Evolutionary conservation across 2,888 invertebrate species (phyloP).

Genomic region (Nipponacmea schrenckii): DNA sequence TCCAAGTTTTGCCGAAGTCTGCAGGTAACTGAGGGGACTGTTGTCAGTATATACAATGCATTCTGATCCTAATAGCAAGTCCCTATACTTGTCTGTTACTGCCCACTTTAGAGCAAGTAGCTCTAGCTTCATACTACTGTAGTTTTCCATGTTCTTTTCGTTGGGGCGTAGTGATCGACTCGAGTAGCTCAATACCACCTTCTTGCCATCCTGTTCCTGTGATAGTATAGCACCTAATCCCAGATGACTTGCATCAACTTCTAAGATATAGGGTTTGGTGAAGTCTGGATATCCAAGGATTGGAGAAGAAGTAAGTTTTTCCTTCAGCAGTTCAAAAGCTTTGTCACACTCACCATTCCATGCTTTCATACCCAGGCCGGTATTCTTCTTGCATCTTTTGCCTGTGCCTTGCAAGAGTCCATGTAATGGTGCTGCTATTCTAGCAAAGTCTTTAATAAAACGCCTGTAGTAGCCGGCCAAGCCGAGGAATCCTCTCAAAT

Average conservation of each 20-base stretch:
- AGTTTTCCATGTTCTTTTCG: conserved; percentile 25
- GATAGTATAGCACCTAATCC: conserved; percentile 31
- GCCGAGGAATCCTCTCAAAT: conserved; percentile 26
- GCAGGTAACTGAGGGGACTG: conserved; percentile 25
- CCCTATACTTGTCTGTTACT: conserved; percentile 29
- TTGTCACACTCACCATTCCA: conserved; percentile 27
- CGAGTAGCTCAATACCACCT: conserved; percentile 28
- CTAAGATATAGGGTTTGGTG: conserved; percentile 23
- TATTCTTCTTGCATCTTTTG: background rate
- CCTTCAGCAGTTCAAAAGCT: conserved; percentile 28
- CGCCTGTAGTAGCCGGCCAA: conserved; percentile 30
- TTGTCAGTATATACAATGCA: conserved; percentile 29
- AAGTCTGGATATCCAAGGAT: conserved; percentile 31
- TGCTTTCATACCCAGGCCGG: background rate
- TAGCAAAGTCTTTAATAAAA: conserved; percentile 30
- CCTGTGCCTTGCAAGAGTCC: conserved; percentile 13
- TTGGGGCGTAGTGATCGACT: conserved; percentile 18
- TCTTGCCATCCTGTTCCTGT: conserved; percentile 26
- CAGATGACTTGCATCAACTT: conserved; percentile 25
- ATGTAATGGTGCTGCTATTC: conserved; percentile 27
- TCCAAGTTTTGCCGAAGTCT: conserved; percentile 31
- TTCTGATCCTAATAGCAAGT: conserved; percentile 23
- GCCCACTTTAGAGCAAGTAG: conserved; percentile 36
- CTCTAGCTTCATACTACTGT: conserved; percentile 35
- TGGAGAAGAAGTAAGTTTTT: conserved; percentile 24